Percentiles rank a stretch among this genome's conserved stretches.
Evolutionary conservation across 2,888 invertebrate genomes (phyloP).

Genomic region (Leptopilina syphax): DNA sequence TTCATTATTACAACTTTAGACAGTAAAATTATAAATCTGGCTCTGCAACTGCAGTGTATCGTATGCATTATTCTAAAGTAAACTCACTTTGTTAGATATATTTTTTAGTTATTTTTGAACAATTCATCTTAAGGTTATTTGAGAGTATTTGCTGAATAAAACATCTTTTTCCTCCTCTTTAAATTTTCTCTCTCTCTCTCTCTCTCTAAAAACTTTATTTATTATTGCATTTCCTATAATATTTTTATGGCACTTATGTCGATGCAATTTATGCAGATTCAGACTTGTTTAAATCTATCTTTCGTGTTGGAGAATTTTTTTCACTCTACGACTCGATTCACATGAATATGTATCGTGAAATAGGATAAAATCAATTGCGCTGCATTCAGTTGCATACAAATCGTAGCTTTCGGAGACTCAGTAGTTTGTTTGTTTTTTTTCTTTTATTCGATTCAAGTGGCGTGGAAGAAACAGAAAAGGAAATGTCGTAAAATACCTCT

Average conservation of each 20-base stretch:
- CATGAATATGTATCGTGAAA: slow-evolving; percentile 31
- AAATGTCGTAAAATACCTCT: slow-evolving; percentile 37
- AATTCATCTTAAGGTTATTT: no score
- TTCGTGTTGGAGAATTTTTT: background rate
- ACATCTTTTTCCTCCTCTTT: no score
- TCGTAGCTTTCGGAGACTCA: slow-evolving; percentile 18
- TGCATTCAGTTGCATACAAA: slow-evolving; percentile 29
- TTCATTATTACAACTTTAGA: no score
- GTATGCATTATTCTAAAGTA: no score
- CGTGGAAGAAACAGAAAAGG: slow-evolving; percentile 37
- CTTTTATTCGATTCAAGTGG: slow-evolving; percentile 25
- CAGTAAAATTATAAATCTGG: no score
- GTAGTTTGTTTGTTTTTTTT: background rate
- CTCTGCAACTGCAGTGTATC: no score
- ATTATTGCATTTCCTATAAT: background rate
- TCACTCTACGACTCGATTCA: background rate
- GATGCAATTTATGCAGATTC: slow-evolving; percentile 3
- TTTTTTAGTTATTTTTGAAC: no score
- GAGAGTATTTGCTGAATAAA: no score
- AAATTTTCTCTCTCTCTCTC: no score
- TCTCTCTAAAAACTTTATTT: background rate
- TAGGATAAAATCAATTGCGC: slow-evolving; percentile 35
- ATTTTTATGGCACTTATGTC: background rate
- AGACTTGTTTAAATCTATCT: slow-evolving; percentile 7
- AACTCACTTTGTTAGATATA: no score